A percentile compares a stretch with the other conserved stretches of the same genome.
phyloP scores from a whole-genome alignment of 1,140 invertebrate species.

The Tigriopus japonicus region DNA sequence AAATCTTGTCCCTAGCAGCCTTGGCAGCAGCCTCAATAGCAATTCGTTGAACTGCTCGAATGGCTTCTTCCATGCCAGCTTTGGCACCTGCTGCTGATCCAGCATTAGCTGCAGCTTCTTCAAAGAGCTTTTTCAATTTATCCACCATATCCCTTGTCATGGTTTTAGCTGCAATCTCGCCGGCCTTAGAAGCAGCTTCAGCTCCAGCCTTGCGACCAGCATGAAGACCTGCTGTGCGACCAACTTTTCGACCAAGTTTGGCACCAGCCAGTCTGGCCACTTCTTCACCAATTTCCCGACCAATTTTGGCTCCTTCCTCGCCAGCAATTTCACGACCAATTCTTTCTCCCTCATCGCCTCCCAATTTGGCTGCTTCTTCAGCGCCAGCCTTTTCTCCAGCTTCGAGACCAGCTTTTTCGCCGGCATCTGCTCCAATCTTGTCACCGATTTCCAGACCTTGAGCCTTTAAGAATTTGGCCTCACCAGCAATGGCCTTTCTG shows the following conservation, averaged over 20 bases:
- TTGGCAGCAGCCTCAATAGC: conserved; percentile 8
- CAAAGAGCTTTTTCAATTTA: conserved; percentile 7
- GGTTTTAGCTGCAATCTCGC: conserved; percentile 1
- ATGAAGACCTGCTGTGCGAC: neutral
- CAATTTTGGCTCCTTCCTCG: conserved; percentile 13
- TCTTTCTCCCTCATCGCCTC: conserved; percentile 11
- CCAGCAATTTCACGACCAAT: conserved; percentile 14
- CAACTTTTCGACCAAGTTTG: conserved; percentile 12
- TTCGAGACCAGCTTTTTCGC: conserved; percentile 6
- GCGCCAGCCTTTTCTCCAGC: conserved; percentile 10
- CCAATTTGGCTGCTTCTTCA: conserved; percentile 11
- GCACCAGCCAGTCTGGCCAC: conserved; percentile 4
- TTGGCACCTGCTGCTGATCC: neutral
- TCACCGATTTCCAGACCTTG: conserved; percentile 9
- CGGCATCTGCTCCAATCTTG: neutral
- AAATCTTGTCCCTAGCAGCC: conserved; percentile 12
- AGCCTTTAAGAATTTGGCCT: conserved; percentile 8
- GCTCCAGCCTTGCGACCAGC: neutral
- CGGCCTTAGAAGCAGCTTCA: neutral
- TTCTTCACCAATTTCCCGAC: conserved; percentile 13
- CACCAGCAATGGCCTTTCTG: conserved; percentile 1
- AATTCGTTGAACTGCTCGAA: conserved; percentile 7
- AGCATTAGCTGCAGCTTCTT: neutral
- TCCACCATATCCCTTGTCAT: conserved; percentile 5
- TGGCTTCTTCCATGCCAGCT: conserved; percentile 5